Conservation (phyloP, 2,888 invertebrate genomes). For the Micoletzkya japonica region DNA sequence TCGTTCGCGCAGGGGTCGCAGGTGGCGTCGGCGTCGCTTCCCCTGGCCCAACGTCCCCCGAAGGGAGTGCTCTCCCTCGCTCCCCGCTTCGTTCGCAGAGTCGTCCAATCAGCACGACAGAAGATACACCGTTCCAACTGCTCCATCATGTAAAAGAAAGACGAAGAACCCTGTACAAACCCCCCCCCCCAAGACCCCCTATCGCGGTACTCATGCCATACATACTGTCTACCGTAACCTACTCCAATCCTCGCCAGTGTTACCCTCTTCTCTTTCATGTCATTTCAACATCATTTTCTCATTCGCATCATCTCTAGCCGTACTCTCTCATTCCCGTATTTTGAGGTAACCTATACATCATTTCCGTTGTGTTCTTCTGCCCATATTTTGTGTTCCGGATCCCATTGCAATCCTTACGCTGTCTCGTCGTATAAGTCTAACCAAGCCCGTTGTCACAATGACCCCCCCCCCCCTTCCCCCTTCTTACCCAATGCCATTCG, state of each 20-base stretch:
- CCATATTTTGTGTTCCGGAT: no score
- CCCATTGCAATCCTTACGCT: neutral
- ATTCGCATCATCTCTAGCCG: neutral
- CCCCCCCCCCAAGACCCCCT: neutral
- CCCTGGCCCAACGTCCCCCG: neutral
- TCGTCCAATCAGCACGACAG: neutral
- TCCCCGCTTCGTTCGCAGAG: constrained; percentile 19
- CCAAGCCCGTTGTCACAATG: neutral
- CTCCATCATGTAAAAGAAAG: neutral
- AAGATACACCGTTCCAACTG: neutral
- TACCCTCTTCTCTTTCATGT: neutral
- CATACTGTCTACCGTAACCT: no score
- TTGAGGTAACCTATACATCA: no score
- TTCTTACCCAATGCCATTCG: neutral
- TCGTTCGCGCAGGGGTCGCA: constrained; percentile 27
- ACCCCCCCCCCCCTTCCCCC: neutral
- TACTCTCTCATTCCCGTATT: no score
- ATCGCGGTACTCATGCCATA: neutral
- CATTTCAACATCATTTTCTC: neutral
- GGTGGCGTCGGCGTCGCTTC: constrained; percentile 25
- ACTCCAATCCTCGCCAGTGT: neutral
- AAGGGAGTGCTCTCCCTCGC: constrained; percentile 14
- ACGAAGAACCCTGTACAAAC: no score
- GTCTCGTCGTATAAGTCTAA: neutral
- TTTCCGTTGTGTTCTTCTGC: no score